Evolutionary conservation across 2,888 invertebrate genomes (phyloP).

Genomic region (Brachylomia viminalis): DNA sequence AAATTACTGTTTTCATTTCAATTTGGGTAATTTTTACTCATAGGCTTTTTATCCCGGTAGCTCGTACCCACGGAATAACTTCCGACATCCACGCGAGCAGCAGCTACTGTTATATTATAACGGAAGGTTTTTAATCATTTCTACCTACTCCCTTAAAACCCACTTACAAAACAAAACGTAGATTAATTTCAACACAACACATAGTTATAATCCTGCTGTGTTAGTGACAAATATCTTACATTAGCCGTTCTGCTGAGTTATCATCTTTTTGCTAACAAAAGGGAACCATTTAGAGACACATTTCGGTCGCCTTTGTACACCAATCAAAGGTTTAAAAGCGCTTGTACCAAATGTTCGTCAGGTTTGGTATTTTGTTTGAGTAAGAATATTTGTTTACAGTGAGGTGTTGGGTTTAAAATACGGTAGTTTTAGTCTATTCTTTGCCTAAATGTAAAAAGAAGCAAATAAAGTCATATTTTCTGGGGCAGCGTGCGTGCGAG

Average conservation of each 20-base stretch:
- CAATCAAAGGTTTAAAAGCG: conserved; percentile 40
- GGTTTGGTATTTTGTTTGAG: not conserved
- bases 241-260: conserved; percentile 55
- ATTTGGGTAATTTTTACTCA: too few relatives aligned
- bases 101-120: too few relatives aligned
- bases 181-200: conserved; percentile 47
- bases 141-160: not conserved
- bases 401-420: not conserved
- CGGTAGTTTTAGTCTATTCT: too few relatives aligned
- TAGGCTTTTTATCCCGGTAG: too few relatives aligned
- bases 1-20: too few relatives aligned
- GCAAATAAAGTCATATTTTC: too few relatives aligned
- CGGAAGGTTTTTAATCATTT: not conserved
- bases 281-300: conserved; percentile 52
- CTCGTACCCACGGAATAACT: too few relatives aligned
- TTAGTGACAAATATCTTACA: conserved; percentile 63
- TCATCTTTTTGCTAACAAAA: conserved; percentile 61
- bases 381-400: not conserved
- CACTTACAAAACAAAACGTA: conserved; percentile 6
- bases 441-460: too few relatives aligned
- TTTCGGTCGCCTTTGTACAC: conserved; percentile 57
- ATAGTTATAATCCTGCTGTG: conserved; percentile 20
- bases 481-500: too few relatives aligned
- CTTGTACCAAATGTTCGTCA: conserved; percentile 9
- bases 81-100: too few relatives aligned